These are phyloP conservation scores for Oncorhynchus tshawytscha DNA, from an alignment of 2,113 vertebrate species.

Conservation along the genomic window DNA sequence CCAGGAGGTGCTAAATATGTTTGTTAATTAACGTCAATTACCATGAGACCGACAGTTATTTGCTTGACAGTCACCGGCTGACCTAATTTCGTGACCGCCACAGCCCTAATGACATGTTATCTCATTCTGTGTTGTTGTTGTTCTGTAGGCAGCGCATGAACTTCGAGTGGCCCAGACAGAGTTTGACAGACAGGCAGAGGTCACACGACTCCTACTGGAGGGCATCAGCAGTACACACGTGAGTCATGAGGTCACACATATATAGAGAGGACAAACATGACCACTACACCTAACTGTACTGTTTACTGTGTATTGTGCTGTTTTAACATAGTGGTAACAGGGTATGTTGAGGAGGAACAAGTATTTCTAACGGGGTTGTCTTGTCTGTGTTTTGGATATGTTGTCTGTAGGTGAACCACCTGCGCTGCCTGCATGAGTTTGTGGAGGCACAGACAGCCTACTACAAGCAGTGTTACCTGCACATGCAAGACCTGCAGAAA, in stretches of 20 bases:
- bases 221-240: conserved; percentile 96
- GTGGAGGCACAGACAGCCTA: conserved; percentile 91
- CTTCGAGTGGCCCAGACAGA: conserved; percentile 89
- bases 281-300: too few species aligned
- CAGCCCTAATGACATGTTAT: too few species aligned
- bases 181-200: conserved; percentile 93
- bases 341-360: too few species aligned
- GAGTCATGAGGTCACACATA: conserved; percentile 49
- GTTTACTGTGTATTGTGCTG: background rate
- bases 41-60: too few species aligned
- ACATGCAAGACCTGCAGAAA: conserved; percentile 91
- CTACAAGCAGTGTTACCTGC: conserved; percentile 88
- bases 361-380: too few species aligned
- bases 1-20: too few species aligned
- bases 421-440: conserved; percentile 92
- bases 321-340: too few species aligned
- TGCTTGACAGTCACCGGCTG: too few species aligned
- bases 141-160: conserved; percentile 86
- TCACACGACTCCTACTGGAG: conserved; percentile 89
- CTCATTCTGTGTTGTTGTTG: background rate
- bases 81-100: too few species aligned
- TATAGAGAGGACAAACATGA: too few species aligned
- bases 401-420: conserved; percentile 85
- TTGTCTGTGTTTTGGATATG: too few species aligned
- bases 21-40: too few species aligned